Evolutionary conservation across 2,797 vertebrate genomes (phyloP), one percentile per base, ranked within the genome.

Genomic region (Mallotus villosus): DNA sequence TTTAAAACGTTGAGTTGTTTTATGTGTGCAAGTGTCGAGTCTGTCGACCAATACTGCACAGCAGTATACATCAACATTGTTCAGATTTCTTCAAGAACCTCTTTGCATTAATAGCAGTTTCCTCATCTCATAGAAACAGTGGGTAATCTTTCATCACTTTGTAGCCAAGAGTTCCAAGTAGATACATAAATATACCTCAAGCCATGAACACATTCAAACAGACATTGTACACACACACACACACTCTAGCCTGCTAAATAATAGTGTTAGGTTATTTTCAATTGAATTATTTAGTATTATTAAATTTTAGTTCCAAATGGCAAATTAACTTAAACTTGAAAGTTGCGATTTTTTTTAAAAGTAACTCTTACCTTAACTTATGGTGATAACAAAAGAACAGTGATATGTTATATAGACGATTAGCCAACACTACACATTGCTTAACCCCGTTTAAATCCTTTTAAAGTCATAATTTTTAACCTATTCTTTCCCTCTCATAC

Each of bases 391-490:
- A 6, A 34, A 34, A 34, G 7, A 7, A 17, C n/a, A 6, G 17
- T 34, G 34, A 4, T 27, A 63, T 37, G 32, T 22, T 65, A 21
- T 17, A 19, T 41, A 6, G 53, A 19, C 25, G 2, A 27, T 34
- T 22, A 32, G 74, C 68, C 76, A 74, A 65, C 68, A 49, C 51
- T 24, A 63, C 8, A 34, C 32, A 2, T 34, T 34, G 32, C 8
- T 14, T 41, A 11, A 1, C 9, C 2, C 11, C 8, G 37, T 41
- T 41, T 11, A 41, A 41, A 7, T 12, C 37, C 11, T 41, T 12
- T 12, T 41, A 1, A 41, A 11, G 37, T 41, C 37, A 2, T 41
- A 7, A 12, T 41, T 14, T 14, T 41, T 41, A 0, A 41, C 11
- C 37, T 41, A 7, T 41, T 41, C 37, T 34, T 29, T 37, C 34